Percentiles rank a stretch among this genome's conserved stretches.
phyloP scores from a whole-genome alignment of 2,797 vertebrate species.

The Amphiprion clarkii region DNA sequence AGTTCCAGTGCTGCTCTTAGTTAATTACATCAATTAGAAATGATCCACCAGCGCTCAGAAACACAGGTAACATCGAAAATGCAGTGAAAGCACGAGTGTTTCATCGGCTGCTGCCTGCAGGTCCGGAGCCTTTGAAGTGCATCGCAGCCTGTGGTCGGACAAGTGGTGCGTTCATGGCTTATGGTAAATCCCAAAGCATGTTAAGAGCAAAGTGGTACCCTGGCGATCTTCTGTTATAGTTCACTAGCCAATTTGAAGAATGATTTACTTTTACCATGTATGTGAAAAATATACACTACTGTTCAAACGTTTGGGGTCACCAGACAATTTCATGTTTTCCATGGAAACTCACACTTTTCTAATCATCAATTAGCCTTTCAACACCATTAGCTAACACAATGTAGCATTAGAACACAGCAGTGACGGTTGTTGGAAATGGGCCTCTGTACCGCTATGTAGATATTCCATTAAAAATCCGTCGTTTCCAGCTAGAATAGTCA shows the following conservation, averaged over 20 bases:
- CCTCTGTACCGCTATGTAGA: too few relatives aligned
- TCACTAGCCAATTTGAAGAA: background rate
- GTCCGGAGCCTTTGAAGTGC: slow-evolving; percentile 70
- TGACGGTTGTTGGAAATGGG: too few relatives aligned
- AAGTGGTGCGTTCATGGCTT: slow-evolving; percentile 49
- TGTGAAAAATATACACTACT: background rate
- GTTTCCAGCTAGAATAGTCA: too few relatives aligned
- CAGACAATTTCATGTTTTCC: too few relatives aligned
- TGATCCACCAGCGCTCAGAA: background rate
- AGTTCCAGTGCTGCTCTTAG: background rate
- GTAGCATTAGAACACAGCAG: too few relatives aligned
- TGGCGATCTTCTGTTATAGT: background rate
- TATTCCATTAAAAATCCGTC: too few relatives aligned
- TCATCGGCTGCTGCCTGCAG: slow-evolving; percentile 41
- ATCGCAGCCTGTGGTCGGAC: slow-evolving; percentile 52
- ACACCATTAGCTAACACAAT: too few relatives aligned
- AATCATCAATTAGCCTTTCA: too few relatives aligned
- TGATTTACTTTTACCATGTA: too few relatives aligned
- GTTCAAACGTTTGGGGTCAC: too few relatives aligned
- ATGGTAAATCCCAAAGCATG: background rate
- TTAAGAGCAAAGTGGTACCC: background rate
- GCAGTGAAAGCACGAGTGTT: slow-evolving; percentile 4
- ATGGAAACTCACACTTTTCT: too few relatives aligned
- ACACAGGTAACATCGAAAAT: background rate
- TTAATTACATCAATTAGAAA: background rate